Percentiles rank a stretch among this genome's conserved stretches.
Conservation (phyloP, 1,140 invertebrate genomes). For the Aphelenchoides fujianensis region DNA sequence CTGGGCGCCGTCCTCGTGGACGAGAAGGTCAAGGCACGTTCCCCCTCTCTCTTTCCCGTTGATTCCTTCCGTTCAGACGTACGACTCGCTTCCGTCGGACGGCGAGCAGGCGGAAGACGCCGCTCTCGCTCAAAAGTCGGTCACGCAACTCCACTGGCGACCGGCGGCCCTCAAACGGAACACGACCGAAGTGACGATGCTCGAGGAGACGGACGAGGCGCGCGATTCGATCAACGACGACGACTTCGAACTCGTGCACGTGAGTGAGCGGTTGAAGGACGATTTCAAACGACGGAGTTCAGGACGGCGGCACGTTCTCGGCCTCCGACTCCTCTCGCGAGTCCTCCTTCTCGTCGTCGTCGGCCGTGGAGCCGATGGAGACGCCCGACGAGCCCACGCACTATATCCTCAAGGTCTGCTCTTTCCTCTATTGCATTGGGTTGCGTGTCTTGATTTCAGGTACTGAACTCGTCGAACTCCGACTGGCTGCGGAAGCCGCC, state of each 20-base stretch:
- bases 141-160: slow-evolving; percentile 8
- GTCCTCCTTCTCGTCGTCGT: no score
- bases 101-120: slow-evolving; percentile 6
- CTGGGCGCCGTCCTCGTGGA: slow-evolving; percentile 6
- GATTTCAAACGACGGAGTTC: background rate
- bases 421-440: no score
- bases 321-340: background rate
- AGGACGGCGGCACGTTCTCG: background rate
- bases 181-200: background rate
- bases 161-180: background rate
- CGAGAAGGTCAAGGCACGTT: background rate
- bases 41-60: no score
- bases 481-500: background rate
- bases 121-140: slow-evolving; percentile 6
- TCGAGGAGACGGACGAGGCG: background rate
- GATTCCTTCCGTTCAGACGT: slow-evolving; percentile 1
- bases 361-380: background rate
- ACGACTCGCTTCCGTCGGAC: slow-evolving; percentile 1
- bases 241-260: slow-evolving; percentile 5
- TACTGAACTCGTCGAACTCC: background rate
- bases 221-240: background rate
- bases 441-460: background rate
- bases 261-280: background rate
- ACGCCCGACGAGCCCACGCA: background rate
- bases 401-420: no score